phyloP scores from a whole-genome alignment of 2,888 invertebrate species.

The Chymomyza caudatula region DNA sequence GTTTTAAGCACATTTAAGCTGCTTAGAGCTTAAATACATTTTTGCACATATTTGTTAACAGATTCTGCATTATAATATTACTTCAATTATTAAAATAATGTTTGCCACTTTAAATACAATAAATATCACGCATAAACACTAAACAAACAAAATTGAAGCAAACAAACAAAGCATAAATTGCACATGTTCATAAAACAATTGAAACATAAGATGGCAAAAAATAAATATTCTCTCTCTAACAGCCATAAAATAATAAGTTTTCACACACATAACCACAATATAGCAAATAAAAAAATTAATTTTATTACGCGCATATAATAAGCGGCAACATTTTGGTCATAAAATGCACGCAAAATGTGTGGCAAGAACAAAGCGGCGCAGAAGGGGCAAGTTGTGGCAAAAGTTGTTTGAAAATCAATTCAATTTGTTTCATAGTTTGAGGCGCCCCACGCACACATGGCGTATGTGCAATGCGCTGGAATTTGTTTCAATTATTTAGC shows the following conservation, averaged over 20 bases:
- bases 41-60: neutral
- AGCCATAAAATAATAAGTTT: neutral
- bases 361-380: constrained; percentile 1
- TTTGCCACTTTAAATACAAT: neutral
- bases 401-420: constrained; percentile 10
- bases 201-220: constrained; percentile 3
- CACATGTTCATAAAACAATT: neutral
- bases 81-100: neutral
- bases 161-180: neutral
- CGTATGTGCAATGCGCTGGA: constrained; percentile 35
- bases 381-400: neutral
- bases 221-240: neutral
- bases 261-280: neutral
- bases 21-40: neutral
- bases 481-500: constrained; percentile 59
- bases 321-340: constrained; percentile 34
- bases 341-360: constrained; percentile 30
- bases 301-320: constrained; percentile 48
- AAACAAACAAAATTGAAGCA: neutral
- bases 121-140: neutral
- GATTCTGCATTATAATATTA: neutral
- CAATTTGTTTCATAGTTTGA: neutral
- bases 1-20: neutral
- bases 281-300: constrained; percentile 18
- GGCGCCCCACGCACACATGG: neutral